Conservation (phyloP, 2,888 invertebrate genomes). For the Macaria liturata region DNA sequence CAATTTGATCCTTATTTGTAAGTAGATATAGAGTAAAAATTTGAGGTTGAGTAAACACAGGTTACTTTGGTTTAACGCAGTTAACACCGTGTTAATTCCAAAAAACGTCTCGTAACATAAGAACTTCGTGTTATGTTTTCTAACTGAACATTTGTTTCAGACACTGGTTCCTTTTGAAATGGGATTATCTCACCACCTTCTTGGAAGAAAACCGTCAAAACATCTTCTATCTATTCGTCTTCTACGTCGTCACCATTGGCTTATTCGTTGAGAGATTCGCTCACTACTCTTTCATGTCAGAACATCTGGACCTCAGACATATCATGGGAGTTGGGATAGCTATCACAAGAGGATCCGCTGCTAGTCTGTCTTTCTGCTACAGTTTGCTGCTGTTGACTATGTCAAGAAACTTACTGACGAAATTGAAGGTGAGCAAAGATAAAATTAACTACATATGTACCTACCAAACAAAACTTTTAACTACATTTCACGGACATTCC, state of each 20-base stretch:
- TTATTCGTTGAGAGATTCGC: slow-evolving; percentile 98
- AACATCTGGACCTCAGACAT: slow-evolving; percentile 96
- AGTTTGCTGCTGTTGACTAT: slow-evolving; percentile 95
- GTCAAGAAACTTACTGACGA: slow-evolving; percentile 95
- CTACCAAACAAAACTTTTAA: too few relatives aligned
- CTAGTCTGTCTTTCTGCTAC: slow-evolving; percentile 97
- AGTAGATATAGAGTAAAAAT: too few relatives aligned
- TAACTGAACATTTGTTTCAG: slow-evolving; percentile 52
- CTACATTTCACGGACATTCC: too few relatives aligned
- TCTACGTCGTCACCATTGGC: slow-evolving; percentile 96
- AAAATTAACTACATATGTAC: not conserved
- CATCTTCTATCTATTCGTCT: slow-evolving; percentile 96
- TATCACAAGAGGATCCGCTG: slow-evolving; percentile 96
- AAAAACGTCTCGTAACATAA: not conserved
- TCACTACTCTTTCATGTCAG: slow-evolving; percentile 98
- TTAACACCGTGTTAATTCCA: too few relatives aligned
- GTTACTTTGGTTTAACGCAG: too few relatives aligned
- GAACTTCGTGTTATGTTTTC: too few relatives aligned
- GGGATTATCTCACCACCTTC: slow-evolving; percentile 95
- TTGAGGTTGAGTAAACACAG: too few relatives aligned
- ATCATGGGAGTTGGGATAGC: slow-evolving; percentile 99
- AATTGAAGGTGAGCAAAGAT: slow-evolving; percentile 86
- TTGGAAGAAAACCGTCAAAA: slow-evolving; percentile 98
- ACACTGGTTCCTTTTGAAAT: slow-evolving; percentile 89
- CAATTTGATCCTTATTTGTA: too few relatives aligned